phyloP scores from a whole-genome alignment of 2,888 invertebrate species.

The Epistrophella euchroma region DNA sequence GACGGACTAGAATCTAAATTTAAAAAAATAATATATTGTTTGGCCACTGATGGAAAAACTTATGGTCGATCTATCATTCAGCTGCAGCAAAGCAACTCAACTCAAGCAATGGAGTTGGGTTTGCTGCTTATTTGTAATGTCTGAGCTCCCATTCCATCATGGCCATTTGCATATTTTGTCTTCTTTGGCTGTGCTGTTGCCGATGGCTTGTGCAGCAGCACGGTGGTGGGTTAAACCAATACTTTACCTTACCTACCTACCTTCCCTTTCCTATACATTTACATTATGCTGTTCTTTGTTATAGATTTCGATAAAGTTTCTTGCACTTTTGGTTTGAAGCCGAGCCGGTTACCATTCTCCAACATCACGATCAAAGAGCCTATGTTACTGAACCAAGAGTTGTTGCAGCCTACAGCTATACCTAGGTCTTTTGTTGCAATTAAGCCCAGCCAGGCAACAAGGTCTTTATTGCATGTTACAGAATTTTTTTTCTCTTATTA shows the following conservation, averaged over 20 bases:
- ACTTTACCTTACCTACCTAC: background rate
- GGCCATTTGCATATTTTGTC: slow-evolving; percentile 72
- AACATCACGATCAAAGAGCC: slow-evolving; percentile 49
- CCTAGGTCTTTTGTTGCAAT: slow-evolving; percentile 50
- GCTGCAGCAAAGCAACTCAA: slow-evolving; percentile 47
- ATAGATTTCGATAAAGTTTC: slow-evolving; percentile 75
- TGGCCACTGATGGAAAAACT: slow-evolving; percentile 14
- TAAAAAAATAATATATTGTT: slow-evolving; percentile 23
- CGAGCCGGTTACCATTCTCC: slow-evolving; percentile 66
- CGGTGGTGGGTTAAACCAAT: slow-evolving; percentile 12
- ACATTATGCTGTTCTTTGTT: slow-evolving; percentile 60
- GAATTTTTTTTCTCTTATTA: slow-evolving; percentile 46
- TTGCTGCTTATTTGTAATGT: slow-evolving; percentile 54
- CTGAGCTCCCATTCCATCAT: slow-evolving; percentile 74
- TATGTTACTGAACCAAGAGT: slow-evolving; percentile 23
- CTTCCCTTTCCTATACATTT: background rate
- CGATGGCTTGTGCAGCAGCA: slow-evolving; percentile 24
- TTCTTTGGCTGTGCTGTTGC: slow-evolving; percentile 27
- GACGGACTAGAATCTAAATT: slow-evolving; percentile 57
- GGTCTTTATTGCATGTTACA: slow-evolving; percentile 75
- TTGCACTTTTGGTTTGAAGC: slow-evolving; percentile 71
- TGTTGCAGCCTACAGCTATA: slow-evolving; percentile 17
- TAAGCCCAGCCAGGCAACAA: slow-evolving; percentile 70
- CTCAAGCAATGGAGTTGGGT: slow-evolving; percentile 32
- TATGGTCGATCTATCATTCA: slow-evolving; percentile 23